Evolutionary conservation across 2,797 vertebrate genomes (phyloP).

Genomic region (Lates japonicus): DNA sequence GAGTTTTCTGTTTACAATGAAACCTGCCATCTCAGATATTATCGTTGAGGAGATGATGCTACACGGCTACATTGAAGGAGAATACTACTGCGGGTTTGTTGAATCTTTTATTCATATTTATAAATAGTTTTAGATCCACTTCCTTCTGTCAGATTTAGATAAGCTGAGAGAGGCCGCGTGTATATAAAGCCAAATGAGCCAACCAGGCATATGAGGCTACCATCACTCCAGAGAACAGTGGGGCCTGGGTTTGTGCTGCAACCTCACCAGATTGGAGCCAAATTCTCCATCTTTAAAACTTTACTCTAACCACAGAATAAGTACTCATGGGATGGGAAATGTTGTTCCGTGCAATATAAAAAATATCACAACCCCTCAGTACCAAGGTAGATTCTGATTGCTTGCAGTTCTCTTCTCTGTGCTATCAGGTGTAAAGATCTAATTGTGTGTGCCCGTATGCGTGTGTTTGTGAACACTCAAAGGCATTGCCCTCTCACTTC

Average conservation of each 20-base stretch:
- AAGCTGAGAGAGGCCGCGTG: slow-evolving; percentile 36
- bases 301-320: slow-evolving; percentile 59
- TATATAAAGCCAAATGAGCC: slow-evolving; percentile 33
- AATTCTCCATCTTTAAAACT: slow-evolving; percentile 68
- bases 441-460: slow-evolving; percentile 31
- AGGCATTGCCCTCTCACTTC: slow-evolving; percentile 17
- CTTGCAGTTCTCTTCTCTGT: slow-evolving; percentile 56
- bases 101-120: slow-evolving; percentile 64
- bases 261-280: slow-evolving; percentile 55
- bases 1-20: slow-evolving; percentile 42
- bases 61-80: slow-evolving; percentile 28
- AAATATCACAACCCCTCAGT: slow-evolving; percentile 39
- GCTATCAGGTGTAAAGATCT: slow-evolving; percentile 56
- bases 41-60: slow-evolving; percentile 45
- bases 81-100: slow-evolving; percentile 45
- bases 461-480: slow-evolving; percentile 12
- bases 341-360: slow-evolving; percentile 59
- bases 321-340: slow-evolving; percentile 64
- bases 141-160: slow-evolving; percentile 48
- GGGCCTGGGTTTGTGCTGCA: slow-evolving; percentile 36
- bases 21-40: slow-evolving; percentile 58
- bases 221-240: slow-evolving; percentile 41
- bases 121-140: slow-evolving; percentile 56
- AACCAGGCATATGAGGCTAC: slow-evolving; percentile 24
- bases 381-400: slow-evolving; percentile 56